Evolutionary conservation across 2,113 vertebrate species (phyloP).

Genomic region (Meleagris gallopavo): DNA sequence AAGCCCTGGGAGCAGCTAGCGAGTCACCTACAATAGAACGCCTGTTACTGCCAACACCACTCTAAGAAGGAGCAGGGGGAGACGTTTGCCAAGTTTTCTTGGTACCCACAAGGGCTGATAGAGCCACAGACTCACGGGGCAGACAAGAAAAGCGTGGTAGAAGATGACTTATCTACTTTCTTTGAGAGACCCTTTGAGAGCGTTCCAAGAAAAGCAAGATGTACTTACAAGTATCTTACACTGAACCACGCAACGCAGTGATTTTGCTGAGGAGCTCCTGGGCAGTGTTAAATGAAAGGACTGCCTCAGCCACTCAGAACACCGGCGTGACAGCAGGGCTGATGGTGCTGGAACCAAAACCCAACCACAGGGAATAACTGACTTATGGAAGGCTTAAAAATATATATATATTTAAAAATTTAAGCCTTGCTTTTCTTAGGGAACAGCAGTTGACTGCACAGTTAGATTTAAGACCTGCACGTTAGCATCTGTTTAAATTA

Average conservation of each 20-base stretch:
- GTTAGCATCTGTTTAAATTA: not conserved
- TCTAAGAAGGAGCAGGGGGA: not conserved
- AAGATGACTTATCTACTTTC: not conserved
- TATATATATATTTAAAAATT: not conserved
- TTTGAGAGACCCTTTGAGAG: not conserved
- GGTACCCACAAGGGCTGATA: not conserved
- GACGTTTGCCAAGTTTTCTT: not conserved
- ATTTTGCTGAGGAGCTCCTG: not conserved
- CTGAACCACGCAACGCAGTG: not conserved
- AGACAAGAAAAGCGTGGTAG: not conserved
- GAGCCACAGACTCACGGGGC: not conserved
- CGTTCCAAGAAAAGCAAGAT: not conserved
- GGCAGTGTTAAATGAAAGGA: not conserved
- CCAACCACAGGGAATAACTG: not conserved
- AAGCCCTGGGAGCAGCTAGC: not conserved
- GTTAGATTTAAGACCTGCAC: not conserved
- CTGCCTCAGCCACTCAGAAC: not conserved
- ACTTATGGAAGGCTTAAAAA: not conserved
- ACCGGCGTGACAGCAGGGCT: not conserved
- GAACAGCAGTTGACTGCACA: not conserved
- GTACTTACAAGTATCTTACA: not conserved
- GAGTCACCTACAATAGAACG: not conserved
- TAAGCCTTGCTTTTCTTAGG: not conserved
- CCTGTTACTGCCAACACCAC: not conserved
- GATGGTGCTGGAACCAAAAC: not conserved